These are phyloP conservation scores for Notothenia rossii DNA, from an alignment of 2,113 vertebrate genomes.

Conservation along the genomic window DNA sequence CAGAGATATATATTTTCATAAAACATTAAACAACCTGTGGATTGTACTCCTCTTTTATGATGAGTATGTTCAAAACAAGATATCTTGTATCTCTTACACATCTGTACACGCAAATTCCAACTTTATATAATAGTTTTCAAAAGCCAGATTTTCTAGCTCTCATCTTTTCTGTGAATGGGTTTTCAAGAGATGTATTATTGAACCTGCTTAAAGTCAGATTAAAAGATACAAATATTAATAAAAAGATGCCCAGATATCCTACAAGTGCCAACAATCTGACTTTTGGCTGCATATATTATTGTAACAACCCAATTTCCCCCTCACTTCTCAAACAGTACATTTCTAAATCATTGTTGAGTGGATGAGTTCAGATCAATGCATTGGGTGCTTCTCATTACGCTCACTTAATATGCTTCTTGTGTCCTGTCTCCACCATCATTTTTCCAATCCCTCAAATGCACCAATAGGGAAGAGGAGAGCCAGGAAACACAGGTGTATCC, in stretches of 20 bases:
- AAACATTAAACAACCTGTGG: conserved; percentile 29
- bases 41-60: neutral
- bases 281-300: neutral
- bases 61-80: neutral
- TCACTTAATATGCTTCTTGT: no score
- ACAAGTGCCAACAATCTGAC: neutral
- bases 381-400: no score
- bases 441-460: no score
- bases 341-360: neutral
- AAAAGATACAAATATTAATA: no score
- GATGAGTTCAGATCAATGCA: neutral
- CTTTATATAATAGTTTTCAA: neutral
- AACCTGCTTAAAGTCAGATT: no score
- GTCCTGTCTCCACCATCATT: no score
- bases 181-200: neutral
- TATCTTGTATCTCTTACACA: neutral
- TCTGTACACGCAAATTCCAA: neutral
- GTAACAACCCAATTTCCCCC: no score
- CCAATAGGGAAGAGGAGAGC: no score
- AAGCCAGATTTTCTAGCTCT: no score
- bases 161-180: neutral
- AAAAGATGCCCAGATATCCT: neutral
- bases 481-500: no score
- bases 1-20: conserved; percentile 11
- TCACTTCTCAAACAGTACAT: no score